Evolutionary conservation across 2,113 vertebrate species (phyloP), one percentile per base, ranked within the genome.

Genomic region (Dunckerocampus dactyliophorus): DNA sequence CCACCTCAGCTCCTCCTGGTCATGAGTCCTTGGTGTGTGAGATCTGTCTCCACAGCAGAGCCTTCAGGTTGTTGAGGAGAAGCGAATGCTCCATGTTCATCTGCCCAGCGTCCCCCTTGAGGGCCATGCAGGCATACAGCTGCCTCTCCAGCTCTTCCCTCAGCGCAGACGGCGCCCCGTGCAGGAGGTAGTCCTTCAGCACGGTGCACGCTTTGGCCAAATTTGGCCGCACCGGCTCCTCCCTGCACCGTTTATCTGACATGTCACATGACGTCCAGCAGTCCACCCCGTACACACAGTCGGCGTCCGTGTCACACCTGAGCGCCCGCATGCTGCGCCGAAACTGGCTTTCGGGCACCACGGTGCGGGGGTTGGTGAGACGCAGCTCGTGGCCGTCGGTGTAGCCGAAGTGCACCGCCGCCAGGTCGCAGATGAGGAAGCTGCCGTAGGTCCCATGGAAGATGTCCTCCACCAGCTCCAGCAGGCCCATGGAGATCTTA

Each of bases 11-110:
- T 9, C 13, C 8, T 15, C 51, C 83, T 72, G 65, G 76, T 88
- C 94, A 97, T 0, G 96, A 98, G 83, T 99, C 96, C 81, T 96
- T 99, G 50, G 96, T 98, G 82, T 99, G 95, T 15, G 97, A 99
- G 85, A 99, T 99, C 89, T 97, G 97, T 83, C 94, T 98, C 97
- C 97, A 99, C 82, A 99, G 84, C 83, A 99, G 90, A 61, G 95
- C 95, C 85, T 98, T 99, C 81, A 99, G 85, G 79, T 97, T 98
- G 88, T 98, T 99, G 52, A 99, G 90, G 81, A 97, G 95, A 56
- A 99, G 92, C 9, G 97, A 96, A 84, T 99, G 97, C 81, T 99
- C 95, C 95, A 99, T 97, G 89, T 99, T 94, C 95, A 99, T 95
- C 89, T 98, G 95, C 72, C 92, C 91, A n/a, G 94, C 92, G 47